Percentiles rank a stretch among this genome's conserved stretches.
These are phyloP conservation scores for Pocillopora verrucosa DNA, from an alignment of 64 coral and sea anemone genomes.

Conservation along the genomic window DNA sequence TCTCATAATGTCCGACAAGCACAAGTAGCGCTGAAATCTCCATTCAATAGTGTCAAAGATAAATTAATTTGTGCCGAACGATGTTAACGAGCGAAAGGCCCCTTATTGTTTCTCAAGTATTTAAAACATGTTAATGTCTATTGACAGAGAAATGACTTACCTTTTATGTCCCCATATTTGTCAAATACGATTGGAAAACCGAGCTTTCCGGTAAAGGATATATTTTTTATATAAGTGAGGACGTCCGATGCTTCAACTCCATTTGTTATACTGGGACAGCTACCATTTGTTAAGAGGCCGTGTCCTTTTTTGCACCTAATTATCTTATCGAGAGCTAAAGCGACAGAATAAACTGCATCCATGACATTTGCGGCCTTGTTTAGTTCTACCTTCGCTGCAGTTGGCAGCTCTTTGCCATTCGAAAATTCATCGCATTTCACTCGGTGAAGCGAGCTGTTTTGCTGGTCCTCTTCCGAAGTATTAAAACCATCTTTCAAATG, in stretches of 20 bases:
- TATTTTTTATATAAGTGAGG: constrained; percentile 59
- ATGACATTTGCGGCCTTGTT: constrained; percentile 95
- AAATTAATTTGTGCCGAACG: too few relatives aligned
- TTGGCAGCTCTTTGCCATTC: constrained; percentile 9
- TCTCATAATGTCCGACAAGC: too few relatives aligned
- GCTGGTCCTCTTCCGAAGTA: not conserved
- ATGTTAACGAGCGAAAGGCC: not conserved
- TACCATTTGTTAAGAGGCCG: constrained; percentile 33
- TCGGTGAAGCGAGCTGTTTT: not conserved
- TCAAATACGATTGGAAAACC: constrained; percentile 84
- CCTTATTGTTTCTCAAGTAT: not conserved
- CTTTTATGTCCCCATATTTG: constrained; percentile 84
- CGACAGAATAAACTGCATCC: constrained; percentile 92
- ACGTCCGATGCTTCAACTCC: constrained; percentile 50
- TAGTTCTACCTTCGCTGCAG: constrained; percentile 48
- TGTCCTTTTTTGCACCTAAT: constrained; percentile 54
- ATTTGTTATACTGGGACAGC: constrained; percentile 37
- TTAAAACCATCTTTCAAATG: not conserved
- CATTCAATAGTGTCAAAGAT: too few relatives aligned
- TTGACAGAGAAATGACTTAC: constrained; percentile 23
- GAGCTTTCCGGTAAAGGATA: constrained; percentile 64
- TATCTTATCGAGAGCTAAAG: constrained; percentile 66
- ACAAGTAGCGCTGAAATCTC: too few relatives aligned
- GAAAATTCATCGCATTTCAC: constrained; percentile 18
- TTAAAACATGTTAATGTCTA: not conserved